Conservation (phyloP, 2,797 vertebrate species). For the Dicrostonyx torquatus region DNA sequence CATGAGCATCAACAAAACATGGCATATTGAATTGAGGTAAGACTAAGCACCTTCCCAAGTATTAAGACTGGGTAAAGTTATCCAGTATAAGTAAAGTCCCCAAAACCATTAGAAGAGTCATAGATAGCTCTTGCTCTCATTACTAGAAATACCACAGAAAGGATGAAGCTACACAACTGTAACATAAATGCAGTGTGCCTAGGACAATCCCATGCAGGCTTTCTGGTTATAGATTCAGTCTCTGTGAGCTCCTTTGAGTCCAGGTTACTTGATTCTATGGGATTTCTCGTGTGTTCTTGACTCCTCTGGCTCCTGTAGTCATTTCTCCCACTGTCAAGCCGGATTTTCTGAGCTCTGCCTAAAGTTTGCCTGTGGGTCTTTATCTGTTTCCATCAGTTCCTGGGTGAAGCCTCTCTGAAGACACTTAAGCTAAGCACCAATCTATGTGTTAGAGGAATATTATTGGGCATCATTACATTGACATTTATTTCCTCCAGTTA, state of each 20-base stretch:
- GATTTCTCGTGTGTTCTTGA: neutral
- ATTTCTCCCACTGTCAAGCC: neutral
- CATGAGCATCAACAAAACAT: too few species aligned
- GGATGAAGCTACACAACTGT: neutral
- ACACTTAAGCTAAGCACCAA: neutral
- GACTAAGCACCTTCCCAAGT: too few species aligned
- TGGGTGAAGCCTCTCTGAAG: neutral
- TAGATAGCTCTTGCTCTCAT: neutral
- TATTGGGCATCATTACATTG: neutral
- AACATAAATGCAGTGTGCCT: neutral
- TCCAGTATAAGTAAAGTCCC: too few species aligned
- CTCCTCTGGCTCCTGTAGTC: neutral
- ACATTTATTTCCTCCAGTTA: neutral
- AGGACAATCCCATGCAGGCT: neutral
- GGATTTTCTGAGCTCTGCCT: neutral
- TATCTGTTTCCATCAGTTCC: neutral
- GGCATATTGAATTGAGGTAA: too few species aligned
- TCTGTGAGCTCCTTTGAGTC: neutral
- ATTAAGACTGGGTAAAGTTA: too few species aligned
- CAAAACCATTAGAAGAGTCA: too few species aligned
- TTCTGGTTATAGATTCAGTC: rapidly evolving
- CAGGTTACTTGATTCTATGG: neutral
- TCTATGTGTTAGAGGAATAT: neutral
- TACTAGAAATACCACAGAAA: neutral
- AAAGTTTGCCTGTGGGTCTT: neutral